phyloP scores from a whole-genome alignment of 2,797 vertebrate species.

The Mustela erminea region DNA sequence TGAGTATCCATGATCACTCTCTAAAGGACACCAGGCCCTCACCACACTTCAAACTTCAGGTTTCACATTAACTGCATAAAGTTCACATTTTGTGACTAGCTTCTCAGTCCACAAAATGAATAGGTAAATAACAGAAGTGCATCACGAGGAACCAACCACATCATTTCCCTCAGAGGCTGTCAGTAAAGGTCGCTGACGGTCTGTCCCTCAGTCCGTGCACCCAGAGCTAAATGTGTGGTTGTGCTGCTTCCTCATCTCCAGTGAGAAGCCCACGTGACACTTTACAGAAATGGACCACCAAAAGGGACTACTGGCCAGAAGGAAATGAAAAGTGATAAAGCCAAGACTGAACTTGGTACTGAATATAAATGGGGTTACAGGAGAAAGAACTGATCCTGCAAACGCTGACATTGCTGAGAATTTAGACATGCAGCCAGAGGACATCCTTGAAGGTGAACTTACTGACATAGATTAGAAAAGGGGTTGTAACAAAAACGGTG shows the following conservation, averaged over 20 bases:
- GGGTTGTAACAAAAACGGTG: not conserved
- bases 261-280: not conserved
- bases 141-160: not conserved
- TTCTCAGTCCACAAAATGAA: not conserved
- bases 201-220: not conserved
- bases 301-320: not conserved
- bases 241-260: not conserved
- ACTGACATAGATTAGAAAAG: not conserved
- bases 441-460: not conserved
- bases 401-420: accelerated
- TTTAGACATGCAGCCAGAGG: not conserved
- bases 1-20: not conserved
- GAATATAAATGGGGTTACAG: not conserved
- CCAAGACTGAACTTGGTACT: not conserved
- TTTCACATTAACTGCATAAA: not conserved
- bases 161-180: not conserved
- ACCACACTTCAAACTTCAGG: not conserved
- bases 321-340: not conserved
- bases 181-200: accelerated
- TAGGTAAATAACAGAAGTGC: not conserved
- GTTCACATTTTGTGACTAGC: not conserved
- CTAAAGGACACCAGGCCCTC: not conserved
- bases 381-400: not conserved
- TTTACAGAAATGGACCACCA: not conserved
- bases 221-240: not conserved